Evolutionary conservation across 2,888 invertebrate species (phyloP), one percentile per base, ranked within the genome.

Genomic region (Gisinianus flammeolus): DNA sequence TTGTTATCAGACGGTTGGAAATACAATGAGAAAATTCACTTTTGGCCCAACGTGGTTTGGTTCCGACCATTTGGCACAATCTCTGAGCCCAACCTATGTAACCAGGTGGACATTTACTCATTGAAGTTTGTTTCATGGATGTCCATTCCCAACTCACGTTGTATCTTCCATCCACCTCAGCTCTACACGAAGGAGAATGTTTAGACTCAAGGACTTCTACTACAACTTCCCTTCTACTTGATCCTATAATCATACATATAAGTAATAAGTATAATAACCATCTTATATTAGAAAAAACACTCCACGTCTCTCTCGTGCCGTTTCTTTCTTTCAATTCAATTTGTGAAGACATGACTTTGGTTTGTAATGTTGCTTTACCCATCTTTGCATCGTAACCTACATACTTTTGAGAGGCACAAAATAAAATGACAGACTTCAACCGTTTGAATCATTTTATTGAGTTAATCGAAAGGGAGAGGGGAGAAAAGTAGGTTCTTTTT

Each of bases 71-170:
- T 30, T 72, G 64, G 52, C 83, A 83, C 5, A 56, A 33, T 71
- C 82, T 76, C 71, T 82, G 81, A 19, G 81, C 80, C 72, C 62
- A 82, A 8, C 83, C 83, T 10, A 74, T 70, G 64, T 77, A 83
- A 24, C 77, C 76, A 62, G 77, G 56, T 31, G 83, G 83, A 68
- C 83, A 83, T 10, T 79, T 78, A 22, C 69, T 75, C 75, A 79
- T 80, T 0, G 83, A 80, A 66, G 62, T 81, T 76, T 24, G 82
- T 75, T 78, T 75, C 77, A 78, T 31, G 44, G 76, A 76, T 26
- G 71, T 67, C 62, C 79, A 73, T 72, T 78, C 26, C 80, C 79
- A 72, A 78, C 68, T n/a, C 52, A 75, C 28, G 6, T 68, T 35
- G 19, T 52, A 62, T 5, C 33, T 16, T n/a, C 19, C 56, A 58